Conservation (phyloP, 2,113 vertebrate genomes). For the Ceyx melanurus region DNA sequence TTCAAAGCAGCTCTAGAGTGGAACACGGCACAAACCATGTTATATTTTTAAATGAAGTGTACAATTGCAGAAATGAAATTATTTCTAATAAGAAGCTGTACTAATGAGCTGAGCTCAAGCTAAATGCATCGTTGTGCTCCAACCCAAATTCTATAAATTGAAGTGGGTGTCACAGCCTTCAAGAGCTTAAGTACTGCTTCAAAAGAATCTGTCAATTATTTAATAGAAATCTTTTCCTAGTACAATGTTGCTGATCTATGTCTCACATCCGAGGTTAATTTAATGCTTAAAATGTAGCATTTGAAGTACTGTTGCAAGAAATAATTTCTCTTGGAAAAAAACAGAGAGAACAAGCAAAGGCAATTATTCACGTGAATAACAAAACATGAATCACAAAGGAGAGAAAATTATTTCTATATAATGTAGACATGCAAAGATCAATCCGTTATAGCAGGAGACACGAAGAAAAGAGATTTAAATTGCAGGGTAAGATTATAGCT, state of each 20-base stretch:
- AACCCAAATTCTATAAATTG: not conserved
- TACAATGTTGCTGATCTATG: not conserved
- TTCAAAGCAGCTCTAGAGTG: not conserved
- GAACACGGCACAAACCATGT: not conserved
- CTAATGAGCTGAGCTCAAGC: not conserved
- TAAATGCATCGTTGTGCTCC: not conserved
- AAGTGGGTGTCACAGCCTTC: not conserved
- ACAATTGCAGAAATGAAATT: not conserved
- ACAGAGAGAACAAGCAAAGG: not conserved
- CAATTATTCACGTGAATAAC: constrained; percentile 5
- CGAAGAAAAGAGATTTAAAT: not conserved
- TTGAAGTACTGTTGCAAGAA: not conserved
- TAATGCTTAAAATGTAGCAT: not conserved
- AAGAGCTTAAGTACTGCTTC: not conserved
- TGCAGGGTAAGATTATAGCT: not conserved
- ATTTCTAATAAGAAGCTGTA: not conserved
- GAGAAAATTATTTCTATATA: not conserved
- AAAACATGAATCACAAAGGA: not conserved
- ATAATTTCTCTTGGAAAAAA: not conserved
- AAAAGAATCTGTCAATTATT: constrained; percentile 35
- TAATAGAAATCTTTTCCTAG: not conserved
- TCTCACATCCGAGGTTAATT: constrained; percentile 14
- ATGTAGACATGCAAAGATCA: not conserved
- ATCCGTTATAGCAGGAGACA: not conserved
- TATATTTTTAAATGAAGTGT: not conserved